Evolutionary conservation across 2,888 invertebrate species (phyloP), one percentile per base, ranked within the genome.

Genomic region (Crepidodera aurea): DNA sequence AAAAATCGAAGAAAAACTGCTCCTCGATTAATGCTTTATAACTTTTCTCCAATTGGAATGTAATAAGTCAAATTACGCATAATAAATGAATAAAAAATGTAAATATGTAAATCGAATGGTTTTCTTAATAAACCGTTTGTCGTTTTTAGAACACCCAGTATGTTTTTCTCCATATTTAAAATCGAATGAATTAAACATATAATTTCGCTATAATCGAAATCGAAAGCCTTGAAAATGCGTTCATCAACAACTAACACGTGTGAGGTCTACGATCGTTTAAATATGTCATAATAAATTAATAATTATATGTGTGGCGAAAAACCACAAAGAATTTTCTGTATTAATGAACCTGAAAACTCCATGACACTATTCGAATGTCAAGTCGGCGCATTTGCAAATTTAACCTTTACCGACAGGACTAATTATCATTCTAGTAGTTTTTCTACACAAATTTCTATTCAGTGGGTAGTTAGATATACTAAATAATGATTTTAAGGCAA

Each of bases 171-270:
- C 42, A 10, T 42, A 10, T 34, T 8, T 13, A 34, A 34, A 40
- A 18, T 18, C 40, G 10, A 18, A 40, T 40, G 40, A 40, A 40
- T 40, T 13, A 40, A 40, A 40, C 40, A 40, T n/a, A n/a, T 40
- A 40, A 18, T 40, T 40, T 40, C 18, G 18, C 40, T 13, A 27
- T 48, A 48, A 48, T 48, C 27, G 48, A 48, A 48, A 48, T 27
- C 15, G 48, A 48, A 48, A 48, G 27, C 48, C 48, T 48, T 48
- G 48, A 48, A 27, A 48, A 48, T 48, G 25, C 25, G 27, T 48
- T 13, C 40, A 40, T 48, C 48, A 48, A 48, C 27, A 15, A 5
- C n/a, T 13, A 25, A 27, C 27, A 48, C 27, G 27, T 48, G 48
- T 27, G 48, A 48, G 48, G 48, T 48, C 48, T 29, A 48, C 10